phyloP scores from a whole-genome alignment of 2,113 vertebrate species.

The Psephotus haematonotus region DNA sequence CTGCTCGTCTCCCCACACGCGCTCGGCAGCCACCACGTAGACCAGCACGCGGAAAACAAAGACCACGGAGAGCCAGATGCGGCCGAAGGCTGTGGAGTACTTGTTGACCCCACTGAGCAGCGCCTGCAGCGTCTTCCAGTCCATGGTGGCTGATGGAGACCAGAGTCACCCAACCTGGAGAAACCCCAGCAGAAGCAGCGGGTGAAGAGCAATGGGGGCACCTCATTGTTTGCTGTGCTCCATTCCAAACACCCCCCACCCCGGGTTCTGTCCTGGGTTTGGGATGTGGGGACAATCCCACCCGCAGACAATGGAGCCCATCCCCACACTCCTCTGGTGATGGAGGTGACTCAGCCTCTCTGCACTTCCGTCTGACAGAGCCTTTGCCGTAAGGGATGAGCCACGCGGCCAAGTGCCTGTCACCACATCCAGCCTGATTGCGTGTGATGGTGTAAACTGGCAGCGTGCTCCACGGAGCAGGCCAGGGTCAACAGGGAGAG shows the following conservation, averaged over 20 bases:
- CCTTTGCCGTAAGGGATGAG: background rate
- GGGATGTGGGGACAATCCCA: background rate
- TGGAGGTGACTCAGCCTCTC: background rate
- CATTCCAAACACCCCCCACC: too few species aligned
- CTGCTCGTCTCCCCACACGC: slow-evolving; percentile 88
- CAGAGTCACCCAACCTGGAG: background rate
- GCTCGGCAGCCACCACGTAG: slow-evolving; percentile 89
- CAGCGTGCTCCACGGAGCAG: background rate
- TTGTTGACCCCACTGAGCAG: slow-evolving; percentile 89
- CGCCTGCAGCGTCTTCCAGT: slow-evolving; percentile 82
- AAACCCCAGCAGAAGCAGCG: background rate
- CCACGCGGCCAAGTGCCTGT: background rate
- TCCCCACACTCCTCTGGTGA: background rate
- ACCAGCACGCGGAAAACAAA: slow-evolving; percentile 92
- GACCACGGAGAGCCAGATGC: slow-evolving; percentile 92
- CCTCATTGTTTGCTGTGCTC: fast-evolving
- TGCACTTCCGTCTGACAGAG: background rate
- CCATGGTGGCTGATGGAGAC: slow-evolving; percentile 70
- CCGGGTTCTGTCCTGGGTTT: background rate
- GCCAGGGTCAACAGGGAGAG: background rate
- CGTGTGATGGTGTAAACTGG: background rate
- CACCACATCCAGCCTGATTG: fast-evolving
- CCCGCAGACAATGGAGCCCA: background rate
- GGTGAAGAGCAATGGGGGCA: background rate
- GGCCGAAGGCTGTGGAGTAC: slow-evolving; percentile 90